Evolutionary conservation across 2,888 invertebrate species (phyloP), one percentile per base, ranked within the genome.

Genomic region (Hydraecia micacea): DNA sequence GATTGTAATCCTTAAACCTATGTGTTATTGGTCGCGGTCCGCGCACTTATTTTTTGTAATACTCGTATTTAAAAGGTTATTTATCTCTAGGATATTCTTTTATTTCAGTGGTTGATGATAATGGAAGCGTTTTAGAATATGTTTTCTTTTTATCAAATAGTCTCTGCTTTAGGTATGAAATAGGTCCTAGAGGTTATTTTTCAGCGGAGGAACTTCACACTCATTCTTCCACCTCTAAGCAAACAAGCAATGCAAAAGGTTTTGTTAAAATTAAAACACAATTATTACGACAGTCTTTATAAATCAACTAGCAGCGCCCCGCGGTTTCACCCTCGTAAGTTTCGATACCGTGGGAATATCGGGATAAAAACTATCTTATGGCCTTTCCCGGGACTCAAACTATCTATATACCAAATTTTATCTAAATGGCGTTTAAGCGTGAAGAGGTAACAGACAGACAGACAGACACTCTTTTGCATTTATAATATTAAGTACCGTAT

Each of bases 1-100:
- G 79, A 81, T 77, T 72, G 75, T 32, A 73, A 81, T 79, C 67
- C 72, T 77, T 80, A 87, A 74, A 58, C 78, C 75, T 72, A 78
- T 72, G 76, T 71, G 65, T 74, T 78, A 85, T 86, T 73, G 73
- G 73, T 67, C 65, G 25, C 62, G 13, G 52, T 28, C 21, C 36
- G 15, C 18, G 36, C 42, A 46, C 21, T 11, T 25, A 28, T 46
- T 36, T 66, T 75, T 49, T 63, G 46, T 32, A 18, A 49, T 49
- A 63, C 65, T 82, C 49, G 9, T 11, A 58, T 11, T 11, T n/a
- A n/a, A n/a, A 25, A 60, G 46, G n/a, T 28, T 60, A 15, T 63
- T 75, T 71, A 63, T 32, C 6, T 52, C 18, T 13, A 58, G 0
- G 8, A 46, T 68, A 55, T 62, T 63, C 11, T 65, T 66, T 32